These are phyloP conservation scores for Arbacia lixula DNA, from an alignment of 53 echinoderm and acorn worm genomes.

Conservation along the genomic window DNA sequence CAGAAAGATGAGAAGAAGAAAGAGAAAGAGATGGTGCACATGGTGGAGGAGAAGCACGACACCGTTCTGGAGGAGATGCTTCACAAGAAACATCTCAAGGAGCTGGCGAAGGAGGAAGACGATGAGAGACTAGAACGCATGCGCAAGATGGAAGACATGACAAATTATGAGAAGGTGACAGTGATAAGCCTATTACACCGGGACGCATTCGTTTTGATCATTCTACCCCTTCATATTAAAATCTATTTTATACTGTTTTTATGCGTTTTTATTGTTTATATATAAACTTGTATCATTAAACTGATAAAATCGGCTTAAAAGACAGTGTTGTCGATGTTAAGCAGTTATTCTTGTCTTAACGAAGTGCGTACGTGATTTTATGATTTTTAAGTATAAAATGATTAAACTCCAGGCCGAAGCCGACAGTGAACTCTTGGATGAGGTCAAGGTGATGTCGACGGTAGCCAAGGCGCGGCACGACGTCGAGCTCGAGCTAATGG, in stretches of 20 bases:
- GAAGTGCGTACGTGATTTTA: too few species aligned
- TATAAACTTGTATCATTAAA: too few species aligned
- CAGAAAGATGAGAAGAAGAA: conserved; percentile 59
- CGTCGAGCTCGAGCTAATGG: conserved; percentile 73
- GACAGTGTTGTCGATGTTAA: too few species aligned
- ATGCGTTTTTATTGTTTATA: too few species aligned
- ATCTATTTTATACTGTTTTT: too few species aligned
- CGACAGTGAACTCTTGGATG: conserved; percentile 53
- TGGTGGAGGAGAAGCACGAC: conserved; percentile 61
- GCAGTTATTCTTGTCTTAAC: too few species aligned
- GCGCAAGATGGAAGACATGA: conserved; percentile 75
- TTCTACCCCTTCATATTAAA: too few species aligned
- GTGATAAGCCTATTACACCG: too few species aligned
- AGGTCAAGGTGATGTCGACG: conserved; percentile 72
- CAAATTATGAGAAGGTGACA: conserved; percentile 69
- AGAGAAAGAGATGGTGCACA: conserved; percentile 38
- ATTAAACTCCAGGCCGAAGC: conserved; percentile 58
- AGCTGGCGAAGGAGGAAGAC: conserved; percentile 44
- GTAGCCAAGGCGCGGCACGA: conserved; percentile 59
- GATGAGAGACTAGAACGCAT: conserved; percentile 77
- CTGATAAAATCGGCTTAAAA: too few species aligned
- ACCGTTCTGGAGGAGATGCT: conserved; percentile 67
- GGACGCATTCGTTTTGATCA: too few species aligned
- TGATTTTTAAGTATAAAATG: too few species aligned
- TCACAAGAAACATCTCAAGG: conserved; percentile 51